Percentiles rank a stretch among this genome's conserved stretches.
Evolutionary conservation across 2,888 invertebrate genomes (phyloP).

Genomic region (Dorcus hopei): DNA sequence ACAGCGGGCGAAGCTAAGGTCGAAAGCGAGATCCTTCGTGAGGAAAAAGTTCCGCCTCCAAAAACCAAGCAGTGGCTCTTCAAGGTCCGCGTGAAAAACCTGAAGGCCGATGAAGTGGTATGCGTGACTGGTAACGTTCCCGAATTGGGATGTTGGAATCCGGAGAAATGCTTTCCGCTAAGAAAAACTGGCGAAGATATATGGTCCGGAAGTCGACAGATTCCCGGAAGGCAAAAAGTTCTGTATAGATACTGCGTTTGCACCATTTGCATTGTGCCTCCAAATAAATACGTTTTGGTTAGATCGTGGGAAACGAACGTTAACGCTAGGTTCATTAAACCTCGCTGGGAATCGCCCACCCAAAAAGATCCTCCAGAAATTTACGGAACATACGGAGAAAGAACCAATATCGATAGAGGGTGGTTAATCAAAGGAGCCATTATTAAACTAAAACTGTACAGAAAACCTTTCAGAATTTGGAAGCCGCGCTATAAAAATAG

Average conservation of each 20-base stretch:
- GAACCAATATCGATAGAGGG: slow-evolving; percentile 66
- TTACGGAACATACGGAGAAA: slow-evolving; percentile 65
- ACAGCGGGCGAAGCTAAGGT: slow-evolving; percentile 35
- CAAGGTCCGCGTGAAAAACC: slow-evolving; percentile 52
- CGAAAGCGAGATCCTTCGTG: slow-evolving; percentile 27
- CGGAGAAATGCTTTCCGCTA: slow-evolving; percentile 58
- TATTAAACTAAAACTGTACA: slow-evolving; percentile 78
- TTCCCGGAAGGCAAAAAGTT: slow-evolving; percentile 67
- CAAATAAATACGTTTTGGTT: slow-evolving; percentile 60
- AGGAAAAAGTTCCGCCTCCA: no score
- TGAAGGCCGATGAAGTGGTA: slow-evolving; percentile 60
- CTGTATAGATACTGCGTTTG: slow-evolving; percentile 77
- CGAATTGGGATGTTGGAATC: slow-evolving; percentile 71
- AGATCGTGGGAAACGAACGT: slow-evolving; percentile 80
- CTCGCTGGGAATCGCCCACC: slow-evolving; percentile 22
- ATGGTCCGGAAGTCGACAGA: slow-evolving; percentile 63
- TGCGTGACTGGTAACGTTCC: slow-evolving; percentile 68
- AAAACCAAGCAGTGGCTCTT: slow-evolving; percentile 51
- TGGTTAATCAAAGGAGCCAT: slow-evolving; percentile 84
- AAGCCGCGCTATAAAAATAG: slow-evolving; percentile 68
- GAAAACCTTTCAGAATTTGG: slow-evolving; percentile 75
- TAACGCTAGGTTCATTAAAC: slow-evolving; percentile 60
- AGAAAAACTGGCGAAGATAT: slow-evolving; percentile 51
- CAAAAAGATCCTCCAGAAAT: slow-evolving; percentile 30
- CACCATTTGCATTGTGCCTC: slow-evolving; percentile 60